Percentiles rank a stretch among this genome's conserved stretches.
Conservation (phyloP, 2,797 vertebrate genomes). For the Glyptemys insculpta region DNA sequence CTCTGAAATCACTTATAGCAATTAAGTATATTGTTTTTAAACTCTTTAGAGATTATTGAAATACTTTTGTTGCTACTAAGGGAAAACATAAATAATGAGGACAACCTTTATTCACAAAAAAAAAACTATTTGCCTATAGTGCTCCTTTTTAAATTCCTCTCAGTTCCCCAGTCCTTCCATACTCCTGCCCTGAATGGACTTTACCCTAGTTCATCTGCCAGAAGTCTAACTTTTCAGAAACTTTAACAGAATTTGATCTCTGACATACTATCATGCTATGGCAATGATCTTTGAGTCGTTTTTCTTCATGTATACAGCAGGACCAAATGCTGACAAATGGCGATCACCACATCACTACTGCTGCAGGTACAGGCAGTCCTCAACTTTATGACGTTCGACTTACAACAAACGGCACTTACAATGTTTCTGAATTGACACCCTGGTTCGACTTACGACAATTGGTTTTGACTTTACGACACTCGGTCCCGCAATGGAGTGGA, state of each 20-base stretch:
- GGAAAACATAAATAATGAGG: constrained; percentile 74
- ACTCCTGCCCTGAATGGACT: neutral
- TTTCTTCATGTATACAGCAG: neutral
- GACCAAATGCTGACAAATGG: neutral
- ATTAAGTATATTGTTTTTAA: constrained; percentile 85
- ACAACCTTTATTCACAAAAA: constrained; percentile 34
- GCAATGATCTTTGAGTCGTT: neutral
- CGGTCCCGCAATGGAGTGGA: no score
- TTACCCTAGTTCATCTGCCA: neutral
- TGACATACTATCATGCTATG: constrained; percentile 8
- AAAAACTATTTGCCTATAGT: neutral
- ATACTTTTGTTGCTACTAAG: constrained; percentile 73
- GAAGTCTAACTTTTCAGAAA: neutral
- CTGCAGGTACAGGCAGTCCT: neutral
- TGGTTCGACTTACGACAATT: no score
- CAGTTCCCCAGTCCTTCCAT: neutral
- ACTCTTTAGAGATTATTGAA: constrained; percentile 81
- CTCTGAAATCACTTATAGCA: constrained; percentile 81
- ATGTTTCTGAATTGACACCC: no score
- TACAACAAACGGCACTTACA: no score
- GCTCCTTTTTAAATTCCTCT: neutral
- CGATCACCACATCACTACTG: neutral
- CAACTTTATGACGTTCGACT: no score
- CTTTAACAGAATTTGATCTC: constrained; percentile 2
- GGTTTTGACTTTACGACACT: no score